These are phyloP conservation scores for Corythaeola cristata DNA, from an alignment of 2,113 vertebrate species.

Conservation along the genomic window DNA sequence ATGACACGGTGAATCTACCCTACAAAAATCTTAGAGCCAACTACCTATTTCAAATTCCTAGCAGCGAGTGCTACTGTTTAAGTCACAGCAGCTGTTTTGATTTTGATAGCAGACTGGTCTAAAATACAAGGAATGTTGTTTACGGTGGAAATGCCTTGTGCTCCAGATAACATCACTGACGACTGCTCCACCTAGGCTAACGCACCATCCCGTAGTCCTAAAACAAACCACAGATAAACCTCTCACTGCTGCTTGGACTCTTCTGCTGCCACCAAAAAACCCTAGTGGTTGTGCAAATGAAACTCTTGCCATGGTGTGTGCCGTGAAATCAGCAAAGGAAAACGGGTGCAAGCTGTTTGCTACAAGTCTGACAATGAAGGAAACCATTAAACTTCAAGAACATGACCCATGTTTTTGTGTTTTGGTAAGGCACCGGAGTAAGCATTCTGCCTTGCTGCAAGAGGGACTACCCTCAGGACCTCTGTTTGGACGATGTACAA, in stretches of 20 bases:
- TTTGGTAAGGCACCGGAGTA: neutral
- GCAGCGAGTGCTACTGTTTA: neutral
- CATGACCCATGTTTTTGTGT: neutral
- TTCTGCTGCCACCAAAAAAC: neutral
- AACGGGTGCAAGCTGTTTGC: neutral
- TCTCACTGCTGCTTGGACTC: neutral
- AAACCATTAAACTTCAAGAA: neutral
- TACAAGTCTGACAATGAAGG: neutral
- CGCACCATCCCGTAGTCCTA: neutral
- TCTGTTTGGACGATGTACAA: neutral
- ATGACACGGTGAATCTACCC: neutral
- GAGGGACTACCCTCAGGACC: accelerated
- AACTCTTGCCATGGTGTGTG: neutral
- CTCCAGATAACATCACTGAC: conserved; percentile 3
- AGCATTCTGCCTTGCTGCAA: neutral
- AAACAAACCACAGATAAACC: conserved; percentile 16
- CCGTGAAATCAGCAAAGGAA: neutral
- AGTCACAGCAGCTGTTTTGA: conserved; percentile 1
- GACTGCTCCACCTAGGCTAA: neutral
- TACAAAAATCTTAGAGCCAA: neutral
- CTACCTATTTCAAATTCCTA: neutral
- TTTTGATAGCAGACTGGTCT: conserved; percentile 30
- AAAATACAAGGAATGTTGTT: conserved; percentile 71
- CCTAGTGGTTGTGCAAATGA: neutral
- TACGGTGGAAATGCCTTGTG: conserved; percentile 42